These are phyloP conservation scores for Bhutanitis thaidina DNA, from an alignment of 2,888 invertebrate genomes.

Conservation along the genomic window DNA sequence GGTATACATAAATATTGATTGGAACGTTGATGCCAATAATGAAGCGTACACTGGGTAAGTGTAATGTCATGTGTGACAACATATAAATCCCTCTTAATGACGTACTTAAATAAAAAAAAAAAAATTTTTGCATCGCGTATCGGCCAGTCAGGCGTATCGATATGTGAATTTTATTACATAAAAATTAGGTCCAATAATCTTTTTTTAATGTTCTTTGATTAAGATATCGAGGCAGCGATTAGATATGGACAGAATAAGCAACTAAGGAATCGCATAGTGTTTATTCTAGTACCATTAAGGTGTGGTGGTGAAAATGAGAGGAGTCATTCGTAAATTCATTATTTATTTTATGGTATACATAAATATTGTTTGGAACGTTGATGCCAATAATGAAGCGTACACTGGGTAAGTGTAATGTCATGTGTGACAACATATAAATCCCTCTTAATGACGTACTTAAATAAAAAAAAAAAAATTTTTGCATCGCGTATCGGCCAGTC, in stretches of 20 bases:
- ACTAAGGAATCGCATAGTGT: not conserved
- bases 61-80: no score
- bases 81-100: no score
- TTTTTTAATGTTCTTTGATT: no score
- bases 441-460: no score
- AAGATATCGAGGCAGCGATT: not conserved
- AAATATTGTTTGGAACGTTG: slow-evolving; percentile 27
- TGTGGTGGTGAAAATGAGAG: slow-evolving; percentile 11
- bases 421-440: no score
- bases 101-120: no score
- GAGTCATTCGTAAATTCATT: not conserved
- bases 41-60: slow-evolving; percentile 53
- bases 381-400: slow-evolving; percentile 49
- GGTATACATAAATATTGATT: slow-evolving; percentile 19
- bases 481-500: no score
- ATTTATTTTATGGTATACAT: not conserved
- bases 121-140: no score
- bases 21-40: slow-evolving; percentile 39
- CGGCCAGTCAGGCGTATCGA: no score
- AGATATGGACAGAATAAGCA: not conserved
- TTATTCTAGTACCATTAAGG: not conserved
- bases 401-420: slow-evolving; percentile 41
- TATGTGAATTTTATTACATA: no score
- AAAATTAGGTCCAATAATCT: no score
- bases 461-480: no score